Conservation (phyloP, 2,797 vertebrate genomes). For the Agapornis canus region DNA sequence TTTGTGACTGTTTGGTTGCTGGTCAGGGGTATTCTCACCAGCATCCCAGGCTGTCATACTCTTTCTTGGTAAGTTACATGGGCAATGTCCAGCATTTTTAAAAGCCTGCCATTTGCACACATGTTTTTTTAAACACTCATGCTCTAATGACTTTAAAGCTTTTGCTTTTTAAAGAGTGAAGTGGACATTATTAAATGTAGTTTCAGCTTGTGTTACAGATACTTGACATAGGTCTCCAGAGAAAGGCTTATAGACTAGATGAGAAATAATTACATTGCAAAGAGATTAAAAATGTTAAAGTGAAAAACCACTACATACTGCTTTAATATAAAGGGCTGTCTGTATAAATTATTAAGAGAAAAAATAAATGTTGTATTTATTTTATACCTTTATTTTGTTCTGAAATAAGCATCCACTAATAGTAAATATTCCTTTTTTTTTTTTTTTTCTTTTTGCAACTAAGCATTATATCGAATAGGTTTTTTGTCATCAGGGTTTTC, state of each 20-base stretch:
- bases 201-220: not conserved
- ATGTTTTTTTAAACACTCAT: not conserved
- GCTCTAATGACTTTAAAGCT: not conserved
- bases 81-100: not conserved
- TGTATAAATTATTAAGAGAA: not conserved
- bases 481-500: not conserved
- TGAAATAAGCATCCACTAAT: not conserved
- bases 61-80: not conserved
- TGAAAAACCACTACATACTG: not conserved
- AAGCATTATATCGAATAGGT: not conserved
- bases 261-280: constrained; percentile 12
- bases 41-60: not conserved
- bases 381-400: not conserved
- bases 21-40: not conserved
- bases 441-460: not conserved
- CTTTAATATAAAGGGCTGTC: not conserved
- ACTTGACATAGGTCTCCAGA: not conserved
- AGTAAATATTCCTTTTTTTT: not conserved
- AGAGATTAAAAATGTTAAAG: constrained; percentile 18
- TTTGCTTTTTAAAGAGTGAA: not conserved
- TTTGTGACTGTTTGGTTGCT: not conserved
- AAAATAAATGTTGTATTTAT: not conserved
- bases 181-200: not conserved
- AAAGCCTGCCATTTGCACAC: not conserved
- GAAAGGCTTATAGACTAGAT: not conserved